Conservation (phyloP, 2,888 invertebrate genomes). For the Coelinius sp. region DNA sequence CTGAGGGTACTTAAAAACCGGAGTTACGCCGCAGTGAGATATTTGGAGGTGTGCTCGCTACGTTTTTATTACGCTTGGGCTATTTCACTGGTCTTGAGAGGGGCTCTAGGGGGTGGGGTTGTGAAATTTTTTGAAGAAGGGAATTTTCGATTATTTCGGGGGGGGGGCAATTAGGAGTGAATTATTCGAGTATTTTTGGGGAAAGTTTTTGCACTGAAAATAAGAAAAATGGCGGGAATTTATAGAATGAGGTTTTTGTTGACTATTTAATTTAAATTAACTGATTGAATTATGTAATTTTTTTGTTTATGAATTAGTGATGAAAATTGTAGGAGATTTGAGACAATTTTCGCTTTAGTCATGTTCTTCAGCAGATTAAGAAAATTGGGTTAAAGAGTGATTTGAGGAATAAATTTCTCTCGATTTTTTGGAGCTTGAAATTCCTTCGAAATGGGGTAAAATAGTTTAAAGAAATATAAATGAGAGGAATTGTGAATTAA, state of each 20-base stretch:
- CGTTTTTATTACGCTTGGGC: slow-evolving; percentile 10
- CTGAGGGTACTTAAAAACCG: slow-evolving; percentile 9
- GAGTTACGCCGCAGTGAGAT: slow-evolving; percentile 11
- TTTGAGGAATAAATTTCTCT: not conserved
- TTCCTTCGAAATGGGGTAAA: not conserved
- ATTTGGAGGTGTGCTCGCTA: slow-evolving; percentile 15
- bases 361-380: not conserved
- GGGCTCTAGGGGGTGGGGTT: not conserved
- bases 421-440: slow-evolving; percentile 8
- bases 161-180: not conserved
- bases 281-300: no score
- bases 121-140: not conserved
- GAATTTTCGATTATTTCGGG: not conserved
- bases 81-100: slow-evolving; percentile 7
- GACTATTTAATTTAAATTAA: no score
- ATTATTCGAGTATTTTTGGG: not conserved
- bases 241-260: not conserved
- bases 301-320: no score
- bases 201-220: no score
- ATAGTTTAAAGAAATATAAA: not conserved
- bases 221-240: not conserved
- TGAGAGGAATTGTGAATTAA: not conserved
- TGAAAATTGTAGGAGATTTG: no score
- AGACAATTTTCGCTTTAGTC: not conserved
- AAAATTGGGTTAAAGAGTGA: not conserved